Evolutionary conservation across 2,113 vertebrate species (phyloP).

Genomic region (Mobula hypostoma): DNA sequence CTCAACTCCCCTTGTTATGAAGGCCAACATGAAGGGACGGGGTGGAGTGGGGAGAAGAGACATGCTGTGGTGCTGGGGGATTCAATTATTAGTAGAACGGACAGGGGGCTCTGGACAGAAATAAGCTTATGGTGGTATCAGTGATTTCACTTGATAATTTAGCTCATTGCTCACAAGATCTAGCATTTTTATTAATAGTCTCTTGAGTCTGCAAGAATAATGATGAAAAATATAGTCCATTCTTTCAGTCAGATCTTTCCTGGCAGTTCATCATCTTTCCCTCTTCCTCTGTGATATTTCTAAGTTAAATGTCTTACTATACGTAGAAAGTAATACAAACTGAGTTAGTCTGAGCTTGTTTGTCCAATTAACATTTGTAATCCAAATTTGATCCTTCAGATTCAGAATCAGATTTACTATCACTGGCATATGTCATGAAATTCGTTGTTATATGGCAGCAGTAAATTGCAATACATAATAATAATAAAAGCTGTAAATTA

Average conservation of each 20-base stretch:
- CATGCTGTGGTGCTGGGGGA: no score
- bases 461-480: no score
- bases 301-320: background rate
- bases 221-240: background rate
- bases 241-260: background rate
- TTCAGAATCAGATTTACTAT: background rate
- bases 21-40: no score
- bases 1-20: no score
- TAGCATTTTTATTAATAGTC: background rate
- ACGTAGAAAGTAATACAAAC: background rate
- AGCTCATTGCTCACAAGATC: background rate
- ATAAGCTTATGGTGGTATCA: background rate
- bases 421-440: no score
- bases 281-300: background rate
- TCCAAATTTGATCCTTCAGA: background rate
- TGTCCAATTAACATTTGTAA: background rate
- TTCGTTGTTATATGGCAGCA: no score
- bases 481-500: no score
- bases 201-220: background rate
- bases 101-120: background rate
- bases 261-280: background rate
- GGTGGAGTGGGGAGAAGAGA: no score
- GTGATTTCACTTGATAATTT: background rate
- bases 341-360: background rate
- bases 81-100: no score